A percentile compares a stretch with the other conserved stretches of the same genome.
phyloP scores from a whole-genome alignment of 2,113 vertebrate genomes.

The Scatophagus argus region DNA sequence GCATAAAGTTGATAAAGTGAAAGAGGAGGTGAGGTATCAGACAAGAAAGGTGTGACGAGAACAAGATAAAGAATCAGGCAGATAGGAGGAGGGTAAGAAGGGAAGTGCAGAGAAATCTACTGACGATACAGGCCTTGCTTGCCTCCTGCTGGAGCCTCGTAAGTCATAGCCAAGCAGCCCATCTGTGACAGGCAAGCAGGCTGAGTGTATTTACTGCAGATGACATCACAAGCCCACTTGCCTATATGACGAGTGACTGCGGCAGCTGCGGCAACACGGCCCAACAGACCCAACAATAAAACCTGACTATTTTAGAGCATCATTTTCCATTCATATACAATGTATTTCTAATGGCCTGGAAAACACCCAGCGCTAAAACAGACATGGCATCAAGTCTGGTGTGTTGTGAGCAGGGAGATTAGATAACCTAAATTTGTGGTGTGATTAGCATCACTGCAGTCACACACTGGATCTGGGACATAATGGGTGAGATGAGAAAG shows the following conservation, averaged over 20 bases:
- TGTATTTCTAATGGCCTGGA: slow-evolving; percentile 38
- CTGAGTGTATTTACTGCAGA: slow-evolving; percentile 75
- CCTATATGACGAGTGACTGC: slow-evolving; percentile 75
- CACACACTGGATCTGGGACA: slow-evolving; percentile 57
- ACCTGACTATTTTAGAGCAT: slow-evolving; percentile 70
- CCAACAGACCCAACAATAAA: slow-evolving; percentile 63
- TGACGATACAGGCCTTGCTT: neutral
- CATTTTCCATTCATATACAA: slow-evolving; percentile 50
- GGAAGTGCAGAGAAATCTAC: slow-evolving; percentile 21
- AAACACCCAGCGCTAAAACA: slow-evolving; percentile 42
- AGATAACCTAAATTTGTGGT: slow-evolving; percentile 60
- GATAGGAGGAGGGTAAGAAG: slow-evolving; percentile 11
- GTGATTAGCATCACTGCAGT: slow-evolving; percentile 50
- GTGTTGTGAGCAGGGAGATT: slow-evolving; percentile 33
- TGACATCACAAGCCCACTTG: slow-evolving; percentile 75
- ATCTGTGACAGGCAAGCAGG: slow-evolving; percentile 60
- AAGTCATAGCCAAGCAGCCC: slow-evolving; percentile 53
- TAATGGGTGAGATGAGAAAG: slow-evolving; percentile 71
- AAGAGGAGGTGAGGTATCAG: slow-evolving; percentile 32
- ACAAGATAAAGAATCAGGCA: slow-evolving; percentile 37
- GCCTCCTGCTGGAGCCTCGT: slow-evolving; percentile 42
- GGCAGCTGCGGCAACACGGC: slow-evolving; percentile 74
- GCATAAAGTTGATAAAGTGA: slow-evolving; percentile 41
- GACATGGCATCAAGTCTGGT: neutral
- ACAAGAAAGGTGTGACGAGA: slow-evolving; percentile 30